Evolutionary conservation across 1,140 invertebrate species (phyloP).

Genomic region (Neomicropteryx cornuta): DNA sequence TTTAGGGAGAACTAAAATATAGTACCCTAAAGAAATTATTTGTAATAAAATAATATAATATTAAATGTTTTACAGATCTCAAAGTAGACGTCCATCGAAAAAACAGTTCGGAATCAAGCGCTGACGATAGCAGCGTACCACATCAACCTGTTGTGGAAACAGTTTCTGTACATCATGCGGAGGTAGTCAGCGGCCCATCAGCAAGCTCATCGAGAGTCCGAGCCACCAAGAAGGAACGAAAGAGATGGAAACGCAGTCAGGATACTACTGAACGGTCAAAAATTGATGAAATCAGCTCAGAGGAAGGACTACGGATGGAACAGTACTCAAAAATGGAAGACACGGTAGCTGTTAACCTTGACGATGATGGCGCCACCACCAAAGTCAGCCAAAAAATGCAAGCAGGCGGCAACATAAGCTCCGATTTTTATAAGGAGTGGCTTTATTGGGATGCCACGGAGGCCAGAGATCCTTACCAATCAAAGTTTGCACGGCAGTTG

Average conservation of each 20-base stretch:
- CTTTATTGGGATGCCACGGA: conserved; percentile 29
- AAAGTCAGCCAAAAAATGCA: too few species aligned
- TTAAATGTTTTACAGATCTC: conserved; percentile 66
- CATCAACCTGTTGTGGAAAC: not conserved
- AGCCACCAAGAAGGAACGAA: too few species aligned
- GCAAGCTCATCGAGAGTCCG: too few species aligned
- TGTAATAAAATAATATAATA: too few species aligned
- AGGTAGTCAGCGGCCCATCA: too few species aligned
- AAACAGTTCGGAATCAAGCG: conserved; percentile 77
- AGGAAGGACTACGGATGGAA: conserved; percentile 24
- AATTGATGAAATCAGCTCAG: conserved; percentile 32
- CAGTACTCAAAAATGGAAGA: conserved; percentile 20
- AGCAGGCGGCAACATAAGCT: too few species aligned
- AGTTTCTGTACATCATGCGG: not conserved
- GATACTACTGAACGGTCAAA: too few species aligned
- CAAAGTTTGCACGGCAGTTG: conserved; percentile 31
- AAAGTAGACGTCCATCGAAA: conserved; percentile 88
- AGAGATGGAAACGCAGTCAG: too few species aligned
- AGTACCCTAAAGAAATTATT: too few species aligned
- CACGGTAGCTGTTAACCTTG: conserved; percentile 28
- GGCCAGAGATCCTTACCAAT: conserved; percentile 30
- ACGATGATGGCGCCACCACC: conserved; percentile 28
- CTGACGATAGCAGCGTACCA: conserved; percentile 13
- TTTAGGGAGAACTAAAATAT: too few species aligned
- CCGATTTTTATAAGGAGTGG: conserved; percentile 35